Evolutionary conservation across 2,797 vertebrate species (phyloP).

Genomic region (Sebastes steindachneri): DNA sequence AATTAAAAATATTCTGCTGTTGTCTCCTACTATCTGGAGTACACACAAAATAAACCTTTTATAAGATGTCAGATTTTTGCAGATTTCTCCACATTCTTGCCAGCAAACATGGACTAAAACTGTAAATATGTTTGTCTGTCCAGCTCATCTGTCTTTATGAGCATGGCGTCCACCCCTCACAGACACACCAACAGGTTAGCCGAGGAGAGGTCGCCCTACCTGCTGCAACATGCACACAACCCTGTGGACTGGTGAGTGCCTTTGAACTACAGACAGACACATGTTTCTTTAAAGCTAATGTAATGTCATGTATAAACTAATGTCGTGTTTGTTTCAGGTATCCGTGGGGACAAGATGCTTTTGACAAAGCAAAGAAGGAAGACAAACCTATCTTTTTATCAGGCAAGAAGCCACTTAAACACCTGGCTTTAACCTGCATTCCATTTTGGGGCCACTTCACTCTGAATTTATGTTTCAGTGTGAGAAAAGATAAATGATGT

Average conservation of each 20-base stretch:
- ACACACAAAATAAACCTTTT: neutral
- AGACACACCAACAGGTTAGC: constrained; percentile 87
- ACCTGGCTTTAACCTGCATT: neutral
- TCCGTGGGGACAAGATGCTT: constrained; percentile 95
- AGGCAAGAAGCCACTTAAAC: constrained; percentile 73
- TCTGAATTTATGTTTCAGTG: neutral
- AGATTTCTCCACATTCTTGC: neutral
- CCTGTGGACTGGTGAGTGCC: constrained; percentile 92
- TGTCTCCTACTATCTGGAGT: neutral
- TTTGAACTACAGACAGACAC: neutral
- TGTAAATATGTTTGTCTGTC: constrained; percentile 1
- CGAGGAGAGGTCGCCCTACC: constrained; percentile 90
- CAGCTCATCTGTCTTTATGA: constrained; percentile 59
- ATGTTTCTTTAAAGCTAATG: neutral
- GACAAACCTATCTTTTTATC: constrained; percentile 95
- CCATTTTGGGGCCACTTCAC: neutral
- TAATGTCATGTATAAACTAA: neutral
- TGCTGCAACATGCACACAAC: constrained; percentile 94
- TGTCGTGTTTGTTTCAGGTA: constrained; percentile 80
- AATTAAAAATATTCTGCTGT: neutral
- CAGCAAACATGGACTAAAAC: neutral
- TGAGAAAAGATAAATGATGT: neutral
- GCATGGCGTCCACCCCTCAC: constrained; percentile 75
- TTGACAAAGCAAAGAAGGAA: constrained; percentile 90
- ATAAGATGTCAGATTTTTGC: neutral